Base-by-base conservation (phyloP, 2,888 invertebrate genomes). In the Melanchra persicariae region DNA sequence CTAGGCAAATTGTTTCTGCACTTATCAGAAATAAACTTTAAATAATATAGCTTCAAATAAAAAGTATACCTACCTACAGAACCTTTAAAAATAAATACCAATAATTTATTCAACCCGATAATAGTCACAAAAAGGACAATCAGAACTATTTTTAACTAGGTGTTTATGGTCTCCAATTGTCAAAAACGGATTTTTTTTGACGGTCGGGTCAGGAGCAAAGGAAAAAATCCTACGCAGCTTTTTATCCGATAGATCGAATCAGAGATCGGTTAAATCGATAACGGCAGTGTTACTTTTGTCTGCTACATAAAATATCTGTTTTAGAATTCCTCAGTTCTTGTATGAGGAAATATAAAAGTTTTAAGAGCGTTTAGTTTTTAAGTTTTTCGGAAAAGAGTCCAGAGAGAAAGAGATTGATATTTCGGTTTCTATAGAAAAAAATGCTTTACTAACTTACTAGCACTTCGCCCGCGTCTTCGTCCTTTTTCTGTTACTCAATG, bases 161-260 rank as follows among this genome's bases (percentile, higher is more conserved):
- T 90, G 90, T 90, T 89, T 89, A 90, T 87, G 76, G 81, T 66
- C 60, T 63, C 72, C 77, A 74, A 80, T 76, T 85, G 85, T 73
- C 81, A 73, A 82, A 77, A 78, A 72, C 47, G 43, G 6, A 30
- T 55, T 19, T 24, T 71, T 81, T 82, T 83, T 72, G 68, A 74
- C 47, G 69, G 70, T 74, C 73, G 67, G 73, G 70, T 49, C 62
- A 59, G 66, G 66, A 77, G 75, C 85, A 72, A 79, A 85, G 77
- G 82, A 62, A 77, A 75, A 57, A 73, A 74, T 78, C 54, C 45
- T 72, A 70, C 60, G 60, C 72, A 79, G 77, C 74, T 70, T 72
- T 73, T 74, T 84, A 84, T 84, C 79, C 57, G 6, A 63, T 70
- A 55, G 62, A 84, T 81, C 55, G 74, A 58, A 70, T 84, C 81